A percentile compares a stretch with the other conserved stretches of the same genome.
These are phyloP conservation scores for Pelodiscus sinensis DNA, from an alignment of 2,113 vertebrate species.

Conservation along the genomic window DNA sequence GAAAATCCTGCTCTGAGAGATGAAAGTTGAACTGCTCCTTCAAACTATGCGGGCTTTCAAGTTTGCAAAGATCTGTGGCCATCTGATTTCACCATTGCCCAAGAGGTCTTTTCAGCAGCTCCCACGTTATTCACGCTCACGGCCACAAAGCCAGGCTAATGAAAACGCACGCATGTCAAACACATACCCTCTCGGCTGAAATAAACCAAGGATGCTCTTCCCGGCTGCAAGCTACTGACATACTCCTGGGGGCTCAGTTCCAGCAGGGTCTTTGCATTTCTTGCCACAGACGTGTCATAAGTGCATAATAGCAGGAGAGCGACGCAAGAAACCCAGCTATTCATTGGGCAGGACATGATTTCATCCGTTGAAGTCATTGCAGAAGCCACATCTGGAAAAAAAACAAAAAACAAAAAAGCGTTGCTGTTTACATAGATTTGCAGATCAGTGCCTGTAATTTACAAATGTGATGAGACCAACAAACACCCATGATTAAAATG, in stretches of 20 bases:
- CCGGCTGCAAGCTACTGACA: conserved; percentile 58
- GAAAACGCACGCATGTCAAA: conserved; percentile 2
- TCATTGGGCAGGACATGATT: conserved; percentile 16
- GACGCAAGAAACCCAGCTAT: neutral
- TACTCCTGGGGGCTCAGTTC: conserved; percentile 67
- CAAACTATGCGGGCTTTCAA: neutral
- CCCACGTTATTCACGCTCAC: too few species aligned
- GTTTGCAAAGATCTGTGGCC: neutral
- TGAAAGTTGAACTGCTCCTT: neutral
- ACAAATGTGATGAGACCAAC: neutral
- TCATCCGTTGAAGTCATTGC: neutral
- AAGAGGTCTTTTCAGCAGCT: neutral
- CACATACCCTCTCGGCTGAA: conserved; percentile 69
- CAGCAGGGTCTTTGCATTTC: neutral
- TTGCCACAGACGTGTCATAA: neutral
- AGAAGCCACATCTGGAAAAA: conserved; percentile 24
- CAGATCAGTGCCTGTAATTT: neutral
- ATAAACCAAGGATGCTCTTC: conserved; percentile 74
- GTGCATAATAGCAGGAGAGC: conserved; percentile 18
- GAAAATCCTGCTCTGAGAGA: neutral
- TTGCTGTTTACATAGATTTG: neutral
- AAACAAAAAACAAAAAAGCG: neutral
- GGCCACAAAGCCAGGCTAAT: neutral
- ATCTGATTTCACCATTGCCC: neutral
- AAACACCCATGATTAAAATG: neutral